These are phyloP conservation scores for Antedon mediterranea DNA, from an alignment of 53 echinoderm and acorn worm genomes.

Conservation along the genomic window DNA sequence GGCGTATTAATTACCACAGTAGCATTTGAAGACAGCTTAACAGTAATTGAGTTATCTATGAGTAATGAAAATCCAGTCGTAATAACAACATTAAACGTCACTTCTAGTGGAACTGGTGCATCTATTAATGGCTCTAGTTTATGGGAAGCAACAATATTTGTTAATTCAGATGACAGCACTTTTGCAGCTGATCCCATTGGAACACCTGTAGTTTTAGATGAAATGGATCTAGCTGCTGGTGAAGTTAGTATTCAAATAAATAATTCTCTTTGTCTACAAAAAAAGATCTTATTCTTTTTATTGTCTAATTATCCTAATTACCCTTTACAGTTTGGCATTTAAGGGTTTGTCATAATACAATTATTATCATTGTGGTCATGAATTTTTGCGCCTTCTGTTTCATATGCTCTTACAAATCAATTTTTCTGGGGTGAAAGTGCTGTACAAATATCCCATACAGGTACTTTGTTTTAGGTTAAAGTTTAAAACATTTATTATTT, in stretches of 20 bases:
- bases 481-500: too few species aligned
- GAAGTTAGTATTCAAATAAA: background rate
- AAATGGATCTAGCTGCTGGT: background rate
- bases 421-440: too few species aligned
- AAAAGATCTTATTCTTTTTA: too few species aligned
- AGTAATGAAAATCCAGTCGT: background rate
- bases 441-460: too few species aligned
- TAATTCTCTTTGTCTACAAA: too few species aligned
- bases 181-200: background rate
- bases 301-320: too few species aligned
- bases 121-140: background rate
- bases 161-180: background rate
- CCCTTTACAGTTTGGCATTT: too few species aligned
- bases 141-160: background rate
- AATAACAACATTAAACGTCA: background rate
- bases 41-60: background rate
- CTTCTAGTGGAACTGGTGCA: background rate
- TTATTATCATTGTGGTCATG: too few species aligned
- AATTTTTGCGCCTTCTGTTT: too few species aligned
- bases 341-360: too few species aligned
- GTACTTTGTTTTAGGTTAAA: too few species aligned
- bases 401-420: too few species aligned
- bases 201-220: background rate
- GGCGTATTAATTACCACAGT: background rate
- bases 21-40: background rate